phyloP scores from a whole-genome alignment of 2,113 vertebrate species.

The Rhabdomys dilectus region DNA sequence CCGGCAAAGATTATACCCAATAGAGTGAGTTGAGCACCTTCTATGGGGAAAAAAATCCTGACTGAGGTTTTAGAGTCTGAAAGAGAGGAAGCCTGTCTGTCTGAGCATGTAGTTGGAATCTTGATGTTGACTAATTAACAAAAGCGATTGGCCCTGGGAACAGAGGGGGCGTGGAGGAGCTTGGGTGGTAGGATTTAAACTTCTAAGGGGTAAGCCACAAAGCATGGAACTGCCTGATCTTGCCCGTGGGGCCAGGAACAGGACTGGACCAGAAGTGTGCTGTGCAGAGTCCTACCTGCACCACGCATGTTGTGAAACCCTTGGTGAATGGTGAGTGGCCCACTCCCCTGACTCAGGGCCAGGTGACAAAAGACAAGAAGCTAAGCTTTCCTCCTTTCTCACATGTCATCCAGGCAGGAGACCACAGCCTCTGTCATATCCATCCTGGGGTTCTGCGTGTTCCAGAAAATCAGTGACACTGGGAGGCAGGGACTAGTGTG shows the following conservation, averaged over 20 bases:
- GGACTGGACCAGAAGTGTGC: neutral
- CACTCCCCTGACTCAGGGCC: neutral
- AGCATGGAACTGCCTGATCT: neutral
- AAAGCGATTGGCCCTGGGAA: too few relatives aligned
- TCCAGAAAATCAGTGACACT: neutral
- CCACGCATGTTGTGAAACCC: neutral
- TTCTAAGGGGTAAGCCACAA: neutral
- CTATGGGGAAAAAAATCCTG: neutral
- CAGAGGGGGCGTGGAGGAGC: neutral
- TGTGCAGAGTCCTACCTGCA: neutral
- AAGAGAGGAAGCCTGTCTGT: neutral
- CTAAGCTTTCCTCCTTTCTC: slow-evolving; percentile 31
- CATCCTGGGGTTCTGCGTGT: neutral
- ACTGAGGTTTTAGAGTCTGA: neutral
- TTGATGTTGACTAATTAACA: neutral
- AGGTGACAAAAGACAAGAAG: neutral
- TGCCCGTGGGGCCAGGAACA: neutral
- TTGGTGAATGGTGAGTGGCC: neutral
- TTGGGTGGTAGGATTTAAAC: neutral
- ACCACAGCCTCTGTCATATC: neutral
- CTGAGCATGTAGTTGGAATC: neutral
- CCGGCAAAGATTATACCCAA: neutral
- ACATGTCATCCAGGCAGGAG: neutral
- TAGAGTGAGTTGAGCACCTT: neutral
- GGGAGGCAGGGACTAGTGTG: neutral